Percentiles rank a stretch among this genome's conserved stretches.
Evolutionary conservation across 2,888 invertebrate species (phyloP).

Genomic region (Conistra vaccinii): DNA sequence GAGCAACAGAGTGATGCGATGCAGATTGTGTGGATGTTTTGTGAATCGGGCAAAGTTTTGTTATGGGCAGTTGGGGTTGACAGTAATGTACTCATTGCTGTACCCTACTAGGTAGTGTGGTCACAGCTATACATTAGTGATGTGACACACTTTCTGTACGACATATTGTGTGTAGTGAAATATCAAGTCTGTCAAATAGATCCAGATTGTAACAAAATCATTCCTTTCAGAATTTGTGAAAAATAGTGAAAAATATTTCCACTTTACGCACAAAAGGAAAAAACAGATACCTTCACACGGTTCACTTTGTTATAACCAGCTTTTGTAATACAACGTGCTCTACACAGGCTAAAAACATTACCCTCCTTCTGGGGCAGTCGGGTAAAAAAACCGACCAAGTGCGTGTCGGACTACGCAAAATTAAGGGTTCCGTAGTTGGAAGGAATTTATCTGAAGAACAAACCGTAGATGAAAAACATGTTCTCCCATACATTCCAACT

Average conservation of each 20-base stretch:
- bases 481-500: no score
- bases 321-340: constrained; percentile 23
- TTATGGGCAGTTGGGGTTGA: constrained; percentile 5
- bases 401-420: no score
- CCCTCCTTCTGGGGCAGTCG: no score
- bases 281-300: constrained; percentile 2
- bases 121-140: background rate
- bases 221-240: no score
- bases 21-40: constrained; percentile 69
- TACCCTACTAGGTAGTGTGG: background rate
- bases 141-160: background rate
- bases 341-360: background rate
- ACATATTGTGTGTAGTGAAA: background rate
- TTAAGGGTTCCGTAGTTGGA: no score
- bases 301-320: constrained; percentile 26
- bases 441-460: no score
- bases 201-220: no score
- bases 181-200: no score
- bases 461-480: no score
- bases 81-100: no score
- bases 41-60: constrained; percentile 28
- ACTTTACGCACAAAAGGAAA: constrained; percentile 11
- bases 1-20: constrained; percentile 60
- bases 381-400: no score
- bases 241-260: background rate